Percentiles rank a stretch among this genome's conserved stretches.
phyloP scores from a whole-genome alignment of 2,888 invertebrate species.

The Pollenia angustigena region DNA sequence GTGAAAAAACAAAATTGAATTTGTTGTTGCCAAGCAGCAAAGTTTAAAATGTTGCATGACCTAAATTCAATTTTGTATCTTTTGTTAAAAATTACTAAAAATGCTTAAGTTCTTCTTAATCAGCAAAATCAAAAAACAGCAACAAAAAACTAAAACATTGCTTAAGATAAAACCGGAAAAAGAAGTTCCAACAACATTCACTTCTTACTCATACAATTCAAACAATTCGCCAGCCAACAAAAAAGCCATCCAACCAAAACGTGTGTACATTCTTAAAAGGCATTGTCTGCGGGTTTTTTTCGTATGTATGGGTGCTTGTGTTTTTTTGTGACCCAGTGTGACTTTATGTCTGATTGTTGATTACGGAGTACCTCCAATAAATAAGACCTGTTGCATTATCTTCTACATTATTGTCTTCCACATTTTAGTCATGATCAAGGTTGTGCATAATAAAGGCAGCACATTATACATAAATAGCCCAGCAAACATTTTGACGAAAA shows the following conservation, averaged over 20 bases:
- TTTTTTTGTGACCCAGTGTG: background rate
- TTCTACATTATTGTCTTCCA: constrained; percentile 30
- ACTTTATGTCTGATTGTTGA: background rate
- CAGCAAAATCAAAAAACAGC: constrained; percentile 2
- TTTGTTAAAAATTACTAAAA: background rate
- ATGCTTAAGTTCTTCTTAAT: constrained; percentile 4
- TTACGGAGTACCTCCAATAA: constrained; percentile 35
- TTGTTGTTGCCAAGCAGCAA: constrained; percentile 34
- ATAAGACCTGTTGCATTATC: constrained; percentile 59
- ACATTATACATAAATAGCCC: constrained; percentile 30
- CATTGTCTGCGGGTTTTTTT: background rate
- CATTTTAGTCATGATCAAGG: constrained; percentile 69
- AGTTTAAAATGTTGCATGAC: constrained; percentile 66
- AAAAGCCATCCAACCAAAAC: background rate
- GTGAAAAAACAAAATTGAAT: background rate
- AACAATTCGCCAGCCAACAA: background rate
- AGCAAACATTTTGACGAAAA: background rate
- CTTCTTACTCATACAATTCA: constrained; percentile 6
- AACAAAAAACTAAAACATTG: constrained; percentile 22
- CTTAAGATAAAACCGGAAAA: constrained; percentile 60
- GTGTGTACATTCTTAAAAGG: background rate
- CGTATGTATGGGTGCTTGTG: background rate
- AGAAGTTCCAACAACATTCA: constrained; percentile 50
- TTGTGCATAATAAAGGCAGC: constrained; percentile 34
- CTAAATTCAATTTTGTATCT: constrained; percentile 51